phyloP scores from a whole-genome alignment of 2,888 invertebrate species.

The Sussaba pulchella region DNA sequence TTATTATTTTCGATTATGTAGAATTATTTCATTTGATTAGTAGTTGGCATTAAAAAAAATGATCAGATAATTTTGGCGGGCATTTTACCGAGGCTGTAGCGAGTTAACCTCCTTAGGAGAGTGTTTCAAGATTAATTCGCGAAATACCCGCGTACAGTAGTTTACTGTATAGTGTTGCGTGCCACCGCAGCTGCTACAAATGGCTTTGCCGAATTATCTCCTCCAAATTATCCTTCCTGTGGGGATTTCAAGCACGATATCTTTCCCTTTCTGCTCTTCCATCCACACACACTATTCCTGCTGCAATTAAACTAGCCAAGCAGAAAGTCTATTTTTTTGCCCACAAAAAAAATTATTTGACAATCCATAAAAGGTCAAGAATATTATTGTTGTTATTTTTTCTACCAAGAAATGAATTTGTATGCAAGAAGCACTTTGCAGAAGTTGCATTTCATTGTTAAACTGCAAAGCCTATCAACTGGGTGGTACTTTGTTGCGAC shows the following conservation, averaged over 20 bases:
- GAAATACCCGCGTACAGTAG: constrained; percentile 17
- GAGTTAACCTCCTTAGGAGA: background rate
- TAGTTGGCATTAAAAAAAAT: background rate
- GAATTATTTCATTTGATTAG: no score
- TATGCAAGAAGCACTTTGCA: background rate
- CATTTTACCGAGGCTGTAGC: background rate
- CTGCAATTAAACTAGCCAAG: background rate
- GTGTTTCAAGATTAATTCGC: constrained; percentile 43
- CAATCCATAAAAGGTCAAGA: background rate
- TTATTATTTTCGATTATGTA: no score
- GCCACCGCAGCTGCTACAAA: constrained; percentile 23
- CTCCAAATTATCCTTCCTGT: constrained; percentile 31
- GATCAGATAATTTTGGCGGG: background rate
- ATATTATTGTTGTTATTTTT: no score
- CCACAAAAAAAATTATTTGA: background rate
- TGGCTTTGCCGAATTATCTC: constrained; percentile 29
- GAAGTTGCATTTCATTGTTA: background rate
- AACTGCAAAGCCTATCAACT: background rate
- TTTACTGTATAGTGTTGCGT: constrained; percentile 21
- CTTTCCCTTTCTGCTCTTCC: constrained; percentile 26
- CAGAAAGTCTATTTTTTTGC: background rate
- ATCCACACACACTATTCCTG: constrained; percentile 11
- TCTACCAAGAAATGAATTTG: background rate
- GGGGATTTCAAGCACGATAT: constrained; percentile 32
- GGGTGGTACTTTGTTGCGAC: background rate